phyloP scores from a whole-genome alignment of 2,888 invertebrate species.

The Gymnosoma rotundatum region DNA sequence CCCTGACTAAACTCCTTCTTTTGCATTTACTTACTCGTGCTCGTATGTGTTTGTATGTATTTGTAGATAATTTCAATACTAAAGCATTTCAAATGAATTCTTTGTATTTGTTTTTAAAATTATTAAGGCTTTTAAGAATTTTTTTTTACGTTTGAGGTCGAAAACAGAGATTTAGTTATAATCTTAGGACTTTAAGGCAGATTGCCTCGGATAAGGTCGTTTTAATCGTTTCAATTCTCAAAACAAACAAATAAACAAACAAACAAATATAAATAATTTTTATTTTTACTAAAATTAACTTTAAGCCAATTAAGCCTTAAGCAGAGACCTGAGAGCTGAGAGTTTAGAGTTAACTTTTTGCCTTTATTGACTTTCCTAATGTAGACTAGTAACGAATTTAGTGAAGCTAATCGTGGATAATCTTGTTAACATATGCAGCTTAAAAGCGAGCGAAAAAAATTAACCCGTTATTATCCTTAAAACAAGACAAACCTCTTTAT shows the following conservation, averaged over 20 bases:
- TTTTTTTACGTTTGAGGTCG: conserved; percentile 58
- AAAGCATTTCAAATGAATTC: conserved; percentile 10
- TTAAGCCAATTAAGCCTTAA: conserved; percentile 75
- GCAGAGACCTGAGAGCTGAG: background rate
- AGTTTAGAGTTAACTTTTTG: conserved; percentile 55
- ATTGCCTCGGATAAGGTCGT: conserved; percentile 57
- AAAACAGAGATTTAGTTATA: background rate
- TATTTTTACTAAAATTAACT: conserved; percentile 53
- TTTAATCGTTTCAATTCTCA: conserved; percentile 75
- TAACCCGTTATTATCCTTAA: conserved; percentile 55
- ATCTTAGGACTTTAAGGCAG: conserved; percentile 46
- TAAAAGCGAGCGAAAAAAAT: conserved; percentile 39
- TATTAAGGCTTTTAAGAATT: conserved; percentile 54
- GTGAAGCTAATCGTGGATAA: conserved; percentile 77
- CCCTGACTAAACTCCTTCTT: conserved; percentile 17
- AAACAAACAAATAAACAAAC: conserved; percentile 80
- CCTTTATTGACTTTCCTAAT: conserved; percentile 3
- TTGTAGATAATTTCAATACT: background rate
- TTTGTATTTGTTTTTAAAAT: conserved; percentile 40
- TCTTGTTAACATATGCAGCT: conserved; percentile 73
- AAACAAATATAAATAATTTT: conserved; percentile 1
- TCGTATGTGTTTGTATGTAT: too few relatives aligned
- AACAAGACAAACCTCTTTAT: conserved; percentile 59
- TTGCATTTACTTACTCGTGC: background rate
- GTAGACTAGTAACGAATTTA: conserved; percentile 69